A percentile compares a stretch with the other conserved stretches of the same genome.
These are phyloP conservation scores for Thymelicus sylvestris DNA, from an alignment of 2,888 invertebrate species.

Conservation along the genomic window DNA sequence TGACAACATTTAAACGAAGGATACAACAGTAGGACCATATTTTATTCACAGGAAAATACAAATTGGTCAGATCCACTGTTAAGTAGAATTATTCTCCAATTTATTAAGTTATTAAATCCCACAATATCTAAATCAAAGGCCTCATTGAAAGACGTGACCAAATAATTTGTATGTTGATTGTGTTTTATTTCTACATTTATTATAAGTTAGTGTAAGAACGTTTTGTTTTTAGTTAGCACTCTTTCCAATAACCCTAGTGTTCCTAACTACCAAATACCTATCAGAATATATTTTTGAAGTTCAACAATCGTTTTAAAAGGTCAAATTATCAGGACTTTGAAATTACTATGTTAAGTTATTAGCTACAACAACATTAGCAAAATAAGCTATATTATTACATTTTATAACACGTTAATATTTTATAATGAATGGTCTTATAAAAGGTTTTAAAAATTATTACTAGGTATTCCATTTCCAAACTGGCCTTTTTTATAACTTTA, in stretches of 20 bases:
- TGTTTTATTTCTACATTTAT: constrained; percentile 25
- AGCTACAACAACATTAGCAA: too few relatives aligned
- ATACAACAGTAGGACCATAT: too few relatives aligned
- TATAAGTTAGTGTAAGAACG: constrained; percentile 26
- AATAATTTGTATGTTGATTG: constrained; percentile 31
- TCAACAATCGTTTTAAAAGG: neutral
- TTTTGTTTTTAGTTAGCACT: constrained; percentile 29
- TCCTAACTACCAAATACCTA: constrained; percentile 33
- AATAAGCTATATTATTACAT: too few relatives aligned
- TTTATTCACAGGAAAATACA: too few relatives aligned
- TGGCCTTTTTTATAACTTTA: neutral
- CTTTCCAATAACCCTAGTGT: constrained; percentile 26
- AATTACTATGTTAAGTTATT: neutral
- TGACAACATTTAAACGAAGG: too few relatives aligned
- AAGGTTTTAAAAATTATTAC: neutral
- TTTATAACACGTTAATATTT: neutral
- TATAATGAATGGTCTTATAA: neutral
- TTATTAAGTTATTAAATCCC: too few relatives aligned
- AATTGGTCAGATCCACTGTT: too few relatives aligned
- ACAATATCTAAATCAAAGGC: neutral
- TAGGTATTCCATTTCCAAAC: neutral
- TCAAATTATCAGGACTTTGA: neutral
- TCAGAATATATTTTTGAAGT: constrained; percentile 2
- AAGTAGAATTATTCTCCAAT: too few relatives aligned
- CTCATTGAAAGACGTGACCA: constrained; percentile 16